A percentile compares a stretch with the other conserved stretches of the same genome.
phyloP scores from a whole-genome alignment of 1,140 invertebrate species.

The Ganaspis sp. region DNA sequence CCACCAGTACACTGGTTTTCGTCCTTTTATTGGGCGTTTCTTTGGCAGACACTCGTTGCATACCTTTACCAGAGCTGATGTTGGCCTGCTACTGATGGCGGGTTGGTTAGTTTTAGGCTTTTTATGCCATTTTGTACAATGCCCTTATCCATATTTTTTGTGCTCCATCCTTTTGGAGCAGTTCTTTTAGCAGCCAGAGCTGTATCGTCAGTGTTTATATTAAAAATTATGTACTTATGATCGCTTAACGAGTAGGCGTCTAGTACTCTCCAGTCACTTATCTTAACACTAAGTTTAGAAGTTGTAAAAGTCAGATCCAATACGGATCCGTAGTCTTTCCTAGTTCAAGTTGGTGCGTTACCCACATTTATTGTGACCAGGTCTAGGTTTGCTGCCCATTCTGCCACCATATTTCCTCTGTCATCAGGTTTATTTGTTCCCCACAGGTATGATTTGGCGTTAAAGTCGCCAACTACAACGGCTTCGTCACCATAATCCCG shows the following conservation, averaged over 20 bases:
- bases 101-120: too few relatives aligned
- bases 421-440: not conserved
- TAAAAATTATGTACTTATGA: not conserved
- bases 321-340: not conserved
- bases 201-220: not conserved
- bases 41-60: not conserved
- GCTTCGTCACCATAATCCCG: not conserved
- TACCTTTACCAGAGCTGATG: not conserved
- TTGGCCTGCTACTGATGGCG: too few relatives aligned
- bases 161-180: too few relatives aligned
- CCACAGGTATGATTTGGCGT: not conserved
- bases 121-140: too few relatives aligned
- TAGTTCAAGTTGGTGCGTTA: not conserved
- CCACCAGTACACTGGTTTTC: not conserved
- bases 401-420: not conserved
- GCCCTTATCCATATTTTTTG: too few relatives aligned
- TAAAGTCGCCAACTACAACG: not conserved
- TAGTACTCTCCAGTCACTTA: not conserved
- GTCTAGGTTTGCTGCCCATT: not conserved
- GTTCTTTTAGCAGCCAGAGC: too few relatives aligned
- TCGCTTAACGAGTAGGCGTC: not conserved
- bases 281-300: too few relatives aligned
- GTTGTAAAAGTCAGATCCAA: too few relatives aligned
- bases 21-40: not conserved
- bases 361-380: not conserved